Conservation (phyloP, 2,888 invertebrate species). For the Ametastegia equiseti region DNA sequence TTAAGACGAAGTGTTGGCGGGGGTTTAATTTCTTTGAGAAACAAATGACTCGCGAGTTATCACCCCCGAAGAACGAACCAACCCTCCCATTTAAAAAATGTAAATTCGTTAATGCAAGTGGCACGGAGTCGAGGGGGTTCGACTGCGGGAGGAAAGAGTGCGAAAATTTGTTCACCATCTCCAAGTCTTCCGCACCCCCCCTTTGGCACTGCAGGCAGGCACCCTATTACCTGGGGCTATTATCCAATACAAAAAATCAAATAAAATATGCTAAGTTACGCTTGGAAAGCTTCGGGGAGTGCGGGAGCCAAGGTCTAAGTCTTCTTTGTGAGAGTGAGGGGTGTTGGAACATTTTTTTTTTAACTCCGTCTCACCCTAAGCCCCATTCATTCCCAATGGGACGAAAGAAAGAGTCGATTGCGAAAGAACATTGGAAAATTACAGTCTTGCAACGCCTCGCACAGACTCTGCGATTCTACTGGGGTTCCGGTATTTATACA, state of each 20-base stretch:
- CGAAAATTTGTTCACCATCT: constrained; percentile 67
- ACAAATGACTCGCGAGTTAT: constrained; percentile 76
- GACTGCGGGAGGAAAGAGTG: constrained; percentile 59
- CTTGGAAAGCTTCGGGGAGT: constrained; percentile 67
- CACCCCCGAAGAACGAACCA: constrained; percentile 66
- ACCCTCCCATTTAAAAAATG: constrained; percentile 76
- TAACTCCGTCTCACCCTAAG: constrained; percentile 53
- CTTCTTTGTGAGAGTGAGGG: constrained; percentile 58
- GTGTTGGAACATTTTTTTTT: constrained; percentile 63
- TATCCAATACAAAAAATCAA: constrained; percentile 76
- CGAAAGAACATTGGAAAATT: constrained; percentile 46
- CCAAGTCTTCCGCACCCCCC: constrained; percentile 52
- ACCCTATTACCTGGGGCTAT: constrained; percentile 75
- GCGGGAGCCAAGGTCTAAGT: constrained; percentile 48
- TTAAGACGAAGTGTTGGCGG: constrained; percentile 48
- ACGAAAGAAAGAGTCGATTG: constrained; percentile 58
- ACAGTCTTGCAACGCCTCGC: constrained; percentile 48
- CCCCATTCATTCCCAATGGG: constrained; percentile 61
- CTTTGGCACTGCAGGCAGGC: constrained; percentile 53
- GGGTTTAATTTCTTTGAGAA: constrained; percentile 71
- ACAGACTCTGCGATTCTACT: constrained; percentile 27
- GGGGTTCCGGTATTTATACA: not conserved
- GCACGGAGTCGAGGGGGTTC: constrained; percentile 53
- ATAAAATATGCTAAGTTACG: constrained; percentile 75
- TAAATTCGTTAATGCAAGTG: constrained; percentile 75